Evolutionary conservation across 53 echinoderm and acorn worm genomes (phyloP), one percentile per base, ranked within the genome.

Genomic region (Echinarachnius parma): DNA sequence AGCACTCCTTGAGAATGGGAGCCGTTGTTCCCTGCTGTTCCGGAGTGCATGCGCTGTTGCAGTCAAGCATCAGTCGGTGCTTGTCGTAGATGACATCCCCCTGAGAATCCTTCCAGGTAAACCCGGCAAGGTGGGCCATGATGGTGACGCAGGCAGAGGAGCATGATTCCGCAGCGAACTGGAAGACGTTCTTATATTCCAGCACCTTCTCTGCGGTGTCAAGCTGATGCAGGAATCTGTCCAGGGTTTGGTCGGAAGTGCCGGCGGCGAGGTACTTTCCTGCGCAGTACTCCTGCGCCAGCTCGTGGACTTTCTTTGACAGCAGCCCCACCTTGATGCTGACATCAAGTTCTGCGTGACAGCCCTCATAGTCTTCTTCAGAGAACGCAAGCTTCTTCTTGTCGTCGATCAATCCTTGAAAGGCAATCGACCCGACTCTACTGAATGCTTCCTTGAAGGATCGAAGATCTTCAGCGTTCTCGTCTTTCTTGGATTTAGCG

Each of bases 281-380:
- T 14, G 63, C 63, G 7, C 63, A 63, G 15, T 63, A 35, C 37
- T 63, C 63, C 42, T 63, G 63, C 5, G 42, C 35, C 7, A 63
- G 42, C 15, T 63, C 37, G 44, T 63, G 63, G 21, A 34, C 34
- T 63, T 63, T 34, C 18, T 35, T 63, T 1, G 63, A 63, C 13
- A 63, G 4, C 10, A 63, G 22, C 9, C 63, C 63, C 9, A 63
- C 26, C 26, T 63, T 35, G 26, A 42, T 35, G 13, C 21, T 20
- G 34, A 63, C 26, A 39, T 63, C 5, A 13, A 63, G 42, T 7
- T 63, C 45, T 10, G 34, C 39, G 1, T 13, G 3, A 25, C 63
- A 63, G 15, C 37, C 42, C 5, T 15, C 22, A 44, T 36, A 63
- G 36, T 63, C 63, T 0, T 35, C 63, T n/a, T 63, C 39, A 8